Base-by-base conservation (phyloP, 2,888 invertebrate species). In the Epistrophella euchroma region DNA sequence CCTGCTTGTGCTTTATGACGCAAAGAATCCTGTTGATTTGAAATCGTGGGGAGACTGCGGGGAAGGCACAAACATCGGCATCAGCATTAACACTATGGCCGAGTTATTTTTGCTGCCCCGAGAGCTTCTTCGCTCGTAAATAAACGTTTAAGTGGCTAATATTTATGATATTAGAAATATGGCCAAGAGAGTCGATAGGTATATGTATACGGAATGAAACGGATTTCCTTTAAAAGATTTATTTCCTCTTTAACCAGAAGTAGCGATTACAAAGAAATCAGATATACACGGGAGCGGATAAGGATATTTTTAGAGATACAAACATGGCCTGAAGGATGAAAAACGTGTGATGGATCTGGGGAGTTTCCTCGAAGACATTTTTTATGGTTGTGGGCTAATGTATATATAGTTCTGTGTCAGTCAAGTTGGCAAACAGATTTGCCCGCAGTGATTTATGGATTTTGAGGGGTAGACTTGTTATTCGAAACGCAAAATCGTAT, bases 151-250 rank as follows among this genome's bases (percentile, higher is more conserved):
- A 85, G 75, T 75, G 72, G 81, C 80, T 40, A 68, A 62, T 73
- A 85, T 76, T 85, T 80, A 70, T 81, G 68, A 81, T 73, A 81
- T 60, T 47, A 56, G 68, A 70, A 85, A 81, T 76, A 85, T 81
- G 76, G 52, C 72, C 66, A 25, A 66, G 19, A 72, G 62, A 25
- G 25, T 25, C n/a, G 35, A 7, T 32, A 32, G 32, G 45, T 25
- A 25, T 2, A 4, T 28, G 6, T 73, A 43, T 71, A 40, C 68
- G 43, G 2, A 58, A 35, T 19, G 37, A 19, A 72, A 73, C 76
- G 64, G 72, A 76, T 81, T 60, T 80, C 66, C 80, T 66, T 80
- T 80, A 32, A 40, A 68, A 70, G 76, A 85, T 85, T 80, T 81
- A 81, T 73, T 58, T 76, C 66, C 32, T 58, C 52, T 17, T 28